Base-by-base conservation (phyloP, 2,797 vertebrate species). In the Gallinago solitaria region DNA sequence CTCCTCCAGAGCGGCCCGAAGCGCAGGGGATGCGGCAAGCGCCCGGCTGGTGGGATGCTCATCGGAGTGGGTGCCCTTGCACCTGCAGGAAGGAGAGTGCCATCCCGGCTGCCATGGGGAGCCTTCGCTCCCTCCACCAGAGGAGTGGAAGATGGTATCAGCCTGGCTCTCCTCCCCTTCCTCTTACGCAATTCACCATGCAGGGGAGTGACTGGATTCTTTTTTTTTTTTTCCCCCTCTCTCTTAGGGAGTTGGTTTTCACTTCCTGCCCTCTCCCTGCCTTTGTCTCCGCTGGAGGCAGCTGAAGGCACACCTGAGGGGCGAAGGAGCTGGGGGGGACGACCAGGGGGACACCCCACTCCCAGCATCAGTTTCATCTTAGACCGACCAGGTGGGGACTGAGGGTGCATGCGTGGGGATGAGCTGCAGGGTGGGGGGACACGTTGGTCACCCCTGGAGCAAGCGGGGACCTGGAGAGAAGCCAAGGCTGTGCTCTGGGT, bases 201-300 rank as follows among this genome's bases (percentile, higher is more conserved):
- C 73, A 83, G 86, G 76, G 96, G 95, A 94, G 94, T 79, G 91
- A 82, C 96, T 88, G 2, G 78, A 11, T 25, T 19, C 21, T 41
- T 28, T 32, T 16, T 25, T 57, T 48, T 79, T 41, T 28, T 32
- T 18, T 5, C 4, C 3, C 8, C 41, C 41, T 43, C 50, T 35
- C 65, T 63, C 54, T 3, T 18, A 16, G 79, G 89, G 89, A 76
- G 95, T 98, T 91, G 97, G 93, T 97, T 98, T 98, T 98, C 98
- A 98, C 98, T 99, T 99, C 99, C 98, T 98, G 98, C 87, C 24
- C 94, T 87, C 89, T 59, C 90, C 83, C 97, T 97, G 98, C 98
- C 98, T 98, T 99, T 99, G 98, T 96, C 89, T 94, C 30, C 4
- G 16, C 61, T 3, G 85, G 74, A 3, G 96, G 83, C 98, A 87